Percentiles rank a stretch among this genome's conserved stretches.
Evolutionary conservation across 2,888 invertebrate genomes (phyloP).

Genomic region (Latrodectus elegans): DNA sequence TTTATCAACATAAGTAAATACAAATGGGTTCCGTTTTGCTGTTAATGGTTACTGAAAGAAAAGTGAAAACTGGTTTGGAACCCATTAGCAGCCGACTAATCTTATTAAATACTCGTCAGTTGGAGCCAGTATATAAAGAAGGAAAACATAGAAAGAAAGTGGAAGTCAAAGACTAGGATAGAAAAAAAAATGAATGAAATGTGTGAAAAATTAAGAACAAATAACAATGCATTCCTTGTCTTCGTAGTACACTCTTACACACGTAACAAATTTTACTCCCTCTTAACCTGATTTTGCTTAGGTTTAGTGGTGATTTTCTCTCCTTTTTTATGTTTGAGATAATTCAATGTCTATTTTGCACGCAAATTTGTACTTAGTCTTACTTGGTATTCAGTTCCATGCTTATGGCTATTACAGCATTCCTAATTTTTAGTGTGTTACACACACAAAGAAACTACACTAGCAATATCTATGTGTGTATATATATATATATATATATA

Average conservation of each 20-base stretch:
- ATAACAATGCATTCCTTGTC: conserved; percentile 25
- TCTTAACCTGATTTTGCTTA: conserved; percentile 38
- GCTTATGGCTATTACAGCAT: too few relatives aligned
- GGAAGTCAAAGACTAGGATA: conserved; percentile 19
- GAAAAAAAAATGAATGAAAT: conserved; percentile 6
- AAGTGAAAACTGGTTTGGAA: conserved; percentile 62
- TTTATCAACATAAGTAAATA: conserved; percentile 43
- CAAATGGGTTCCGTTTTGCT: conserved; percentile 7
- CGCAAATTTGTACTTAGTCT: conserved; percentile 8
- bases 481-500: too few relatives aligned
- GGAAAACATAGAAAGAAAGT: conserved; percentile 10
- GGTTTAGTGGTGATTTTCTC: not conserved
- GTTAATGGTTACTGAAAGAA: conserved; percentile 50
- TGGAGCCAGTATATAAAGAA: conserved; percentile 18
- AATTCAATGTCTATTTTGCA: conserved; percentile 8
- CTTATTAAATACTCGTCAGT: conserved; percentile 64
- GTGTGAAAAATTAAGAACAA: conserved; percentile 1
- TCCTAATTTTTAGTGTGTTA: too few relatives aligned
- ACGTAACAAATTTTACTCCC: conserved; percentile 19
- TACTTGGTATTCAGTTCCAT: too few relatives aligned
- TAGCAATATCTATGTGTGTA: too few relatives aligned
- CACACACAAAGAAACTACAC: too few relatives aligned
- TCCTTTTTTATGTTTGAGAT: not conserved
- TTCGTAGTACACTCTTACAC: conserved; percentile 14
- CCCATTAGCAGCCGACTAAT: conserved; percentile 57